Percentiles rank a stretch among this genome's conserved stretches.
Evolutionary conservation across 2,797 vertebrate genomes (phyloP).

Genomic region (Spinibarbus caldwelli): DNA sequence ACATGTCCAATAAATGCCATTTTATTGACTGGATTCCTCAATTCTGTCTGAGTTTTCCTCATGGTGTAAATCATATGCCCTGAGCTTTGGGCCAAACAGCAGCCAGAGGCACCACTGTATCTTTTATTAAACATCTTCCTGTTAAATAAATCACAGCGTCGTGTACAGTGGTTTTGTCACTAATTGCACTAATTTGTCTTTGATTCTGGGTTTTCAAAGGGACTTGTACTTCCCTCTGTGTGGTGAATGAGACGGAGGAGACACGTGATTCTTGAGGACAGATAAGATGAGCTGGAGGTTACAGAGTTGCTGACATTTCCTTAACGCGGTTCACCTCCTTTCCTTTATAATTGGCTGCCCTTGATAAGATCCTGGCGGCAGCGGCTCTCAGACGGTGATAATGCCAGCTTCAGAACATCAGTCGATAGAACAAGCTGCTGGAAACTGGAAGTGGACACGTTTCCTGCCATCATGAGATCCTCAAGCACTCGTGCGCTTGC

Average conservation of each 20-base stretch:
- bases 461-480: neutral
- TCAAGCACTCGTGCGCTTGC: neutral
- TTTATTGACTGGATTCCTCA: neutral
- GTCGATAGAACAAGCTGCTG: slow-evolving; percentile 46
- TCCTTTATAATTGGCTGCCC: slow-evolving; percentile 76
- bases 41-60: neutral
- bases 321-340: slow-evolving; percentile 69
- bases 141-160: slow-evolving; percentile 52
- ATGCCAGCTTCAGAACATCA: slow-evolving; percentile 41
- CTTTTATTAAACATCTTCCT: slow-evolving; percentile 10
- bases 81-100: slow-evolving; percentile 44
- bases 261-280: slow-evolving; percentile 64
- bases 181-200: slow-evolving; percentile 46
- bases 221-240: neutral
- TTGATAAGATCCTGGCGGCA: slow-evolving; percentile 78
- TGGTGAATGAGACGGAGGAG: slow-evolving; percentile 42
- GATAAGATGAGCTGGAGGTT: slow-evolving; percentile 73
- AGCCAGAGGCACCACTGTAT: slow-evolving; percentile 14
- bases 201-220: slow-evolving; percentile 9
- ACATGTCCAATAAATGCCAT: neutral
- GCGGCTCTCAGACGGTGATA: slow-evolving; percentile 64
- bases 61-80: neutral
- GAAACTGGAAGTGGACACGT: neutral
- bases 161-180: slow-evolving; percentile 34
- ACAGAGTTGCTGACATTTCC: slow-evolving; percentile 78